Evolutionary conservation across 2,888 invertebrate genomes (phyloP), one percentile per base, ranked within the genome.

Genomic region (Drosophila heteroneura): DNA sequence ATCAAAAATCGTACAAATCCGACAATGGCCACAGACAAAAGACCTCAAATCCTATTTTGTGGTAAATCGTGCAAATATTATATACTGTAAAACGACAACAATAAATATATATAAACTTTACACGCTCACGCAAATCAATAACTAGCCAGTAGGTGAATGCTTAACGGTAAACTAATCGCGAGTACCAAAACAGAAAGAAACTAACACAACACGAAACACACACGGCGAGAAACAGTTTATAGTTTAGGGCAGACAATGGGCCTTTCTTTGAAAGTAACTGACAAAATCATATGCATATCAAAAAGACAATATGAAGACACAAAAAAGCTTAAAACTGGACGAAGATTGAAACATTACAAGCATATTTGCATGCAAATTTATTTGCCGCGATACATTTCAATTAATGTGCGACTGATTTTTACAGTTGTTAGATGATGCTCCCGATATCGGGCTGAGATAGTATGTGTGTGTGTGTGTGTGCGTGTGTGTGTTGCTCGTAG

Each of bases 321-420:
- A 41, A 78, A 54, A 16, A 32, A 41, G 28, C 37, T 62, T 37
- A 67, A 62, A 62, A 52, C 57, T 64, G 76, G 51, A 66, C 57
- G 63, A 57, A 70, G 79, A 79, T 78, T 74, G 74, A 81, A 79
- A 70, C 75, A 79, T 81, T 82, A 75, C 69, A 57, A 63, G 70
- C 44, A 81, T 81, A 81, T 81, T 79, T 68, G 81, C 70, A 81
- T 81, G 83, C 76, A 79, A 81, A 81, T 79, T 81, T 72, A 73
- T 72, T 70, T 69, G 54, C 63, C 64, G 67, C 79, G 81, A 76
- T 82, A 82, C 80, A 79, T 79, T 81, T 81, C 81, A 79, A 82
- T 82, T 81, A 82, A 81, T 81, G 79, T 82, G 70, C 66, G 70
- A 73, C 70, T 75, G 79, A 81, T 82, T 81, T 81, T 81, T 81